Base-by-base conservation (phyloP, 2,797 vertebrate genomes). In the Danio tinwini region DNA sequence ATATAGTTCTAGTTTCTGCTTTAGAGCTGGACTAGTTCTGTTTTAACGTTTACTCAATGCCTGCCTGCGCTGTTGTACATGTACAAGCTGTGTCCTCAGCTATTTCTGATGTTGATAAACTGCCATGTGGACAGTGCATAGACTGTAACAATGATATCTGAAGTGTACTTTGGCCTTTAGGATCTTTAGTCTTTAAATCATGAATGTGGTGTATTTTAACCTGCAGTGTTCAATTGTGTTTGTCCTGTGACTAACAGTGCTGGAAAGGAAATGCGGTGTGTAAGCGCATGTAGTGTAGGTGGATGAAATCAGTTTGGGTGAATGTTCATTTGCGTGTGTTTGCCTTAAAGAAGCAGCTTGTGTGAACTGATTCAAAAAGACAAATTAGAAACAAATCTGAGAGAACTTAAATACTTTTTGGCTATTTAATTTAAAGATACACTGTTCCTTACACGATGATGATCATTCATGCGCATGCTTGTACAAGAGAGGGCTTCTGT, bases 221-320 rank as follows among this genome's bases (percentile, higher is more conserved):
- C 42, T 72, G 29, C 42, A 17, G 37, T 52, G 14, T 63, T 52
- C 50, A 72, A 11, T 59, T 37, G 58, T 59, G 29, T 59, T 37
- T 21, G 45, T 75, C 7, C n/a, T 63, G 47, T 63, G 21, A 50
- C 21, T 74, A 50, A 69, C 29, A 63, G 12, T 52, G 16, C 37
- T 76, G 61, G 59, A 21, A 53, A 44, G 62, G 39, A 76, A 55
- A 29, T 45, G 61, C 11, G 29, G 70, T 73, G 39, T 76, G 74
- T 29, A 61, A 44, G 39, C 64, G 7, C 44, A 40, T 75, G 11
- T 75, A 44, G 7, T 42, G 61, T 64, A 55, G 74, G n/a, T 55
- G 61, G 74, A 6, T 65, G 9, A 76, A 76, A 44, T 55, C 49
- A 55, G 39, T 76, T 12, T 16, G 73, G 16, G 12, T 29, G 47